These are phyloP conservation scores for Tapera naevia DNA, from an alignment of 2,797 vertebrate genomes.

Conservation along the genomic window DNA sequence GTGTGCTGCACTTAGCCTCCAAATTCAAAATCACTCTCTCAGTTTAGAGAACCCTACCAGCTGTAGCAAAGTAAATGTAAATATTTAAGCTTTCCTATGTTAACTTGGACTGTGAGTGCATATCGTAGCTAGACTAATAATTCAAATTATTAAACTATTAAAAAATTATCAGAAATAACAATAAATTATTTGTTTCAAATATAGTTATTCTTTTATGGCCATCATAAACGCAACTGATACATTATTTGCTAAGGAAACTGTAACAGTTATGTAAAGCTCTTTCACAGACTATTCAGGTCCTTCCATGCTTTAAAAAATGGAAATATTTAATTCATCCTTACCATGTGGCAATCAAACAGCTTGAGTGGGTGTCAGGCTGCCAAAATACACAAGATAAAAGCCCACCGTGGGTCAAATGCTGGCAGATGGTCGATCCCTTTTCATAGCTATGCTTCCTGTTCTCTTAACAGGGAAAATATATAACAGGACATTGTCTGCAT, in stretches of 20 bases:
- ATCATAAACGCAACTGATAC: neutral
- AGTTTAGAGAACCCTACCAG: neutral
- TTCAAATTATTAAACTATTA: neutral
- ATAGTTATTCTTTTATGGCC: neutral
- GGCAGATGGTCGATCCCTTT: neutral
- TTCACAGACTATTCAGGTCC: neutral
- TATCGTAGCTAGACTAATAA: neutral
- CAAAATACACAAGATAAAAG: neutral
- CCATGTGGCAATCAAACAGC: neutral
- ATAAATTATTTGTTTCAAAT: neutral
- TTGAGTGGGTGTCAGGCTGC: neutral
- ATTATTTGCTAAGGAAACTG: neutral
- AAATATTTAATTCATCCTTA: neutral
- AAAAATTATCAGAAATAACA: neutral
- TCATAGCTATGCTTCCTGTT: neutral
- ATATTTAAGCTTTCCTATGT: neutral
- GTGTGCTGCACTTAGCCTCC: neutral
- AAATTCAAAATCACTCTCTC: neutral
- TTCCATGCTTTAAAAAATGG: neutral
- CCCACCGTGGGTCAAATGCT: neutral
- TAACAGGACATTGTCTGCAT: neutral
- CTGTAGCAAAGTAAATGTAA: neutral
- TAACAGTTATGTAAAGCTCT: neutral
- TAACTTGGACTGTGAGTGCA: neutral
- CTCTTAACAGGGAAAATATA: neutral